phyloP scores from a whole-genome alignment of 2,888 invertebrate genomes.

The Axea sp. region DNA sequence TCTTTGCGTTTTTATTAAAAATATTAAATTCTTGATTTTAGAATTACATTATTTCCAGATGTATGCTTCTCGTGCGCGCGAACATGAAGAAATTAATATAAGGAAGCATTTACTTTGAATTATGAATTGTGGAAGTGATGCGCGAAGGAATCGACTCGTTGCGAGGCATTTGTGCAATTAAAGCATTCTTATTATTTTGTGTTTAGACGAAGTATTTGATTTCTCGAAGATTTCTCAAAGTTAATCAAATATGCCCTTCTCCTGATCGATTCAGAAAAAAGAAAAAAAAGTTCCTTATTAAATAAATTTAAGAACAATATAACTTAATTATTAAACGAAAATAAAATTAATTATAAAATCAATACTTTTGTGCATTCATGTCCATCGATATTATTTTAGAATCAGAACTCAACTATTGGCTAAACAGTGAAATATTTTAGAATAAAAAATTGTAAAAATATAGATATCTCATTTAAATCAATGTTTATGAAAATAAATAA shows the following conservation, averaged over 20 bases:
- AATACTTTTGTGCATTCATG: too few species aligned
- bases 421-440: too few species aligned
- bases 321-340: background rate
- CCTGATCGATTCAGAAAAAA: conserved; percentile 4
- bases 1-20: background rate
- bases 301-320: too few species aligned
- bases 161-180: conserved; percentile 30
- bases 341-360: background rate
- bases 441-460: too few species aligned
- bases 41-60: too few species aligned
- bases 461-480: too few species aligned
- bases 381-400: too few species aligned
- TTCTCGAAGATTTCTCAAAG: background rate
- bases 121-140: conserved; percentile 27
- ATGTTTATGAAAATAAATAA: too few species aligned
- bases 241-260: conserved; percentile 1
- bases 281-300: background rate
- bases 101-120: conserved; percentile 41
- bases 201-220: background rate
- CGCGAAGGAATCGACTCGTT: conserved; percentile 8
- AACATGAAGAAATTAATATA: conserved; percentile 10
- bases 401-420: too few species aligned
- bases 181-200: conserved; percentile 5
- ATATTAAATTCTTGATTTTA: background rate
- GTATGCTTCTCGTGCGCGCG: background rate